These are phyloP conservation scores for Tubulanus polymorphus DNA, from an alignment of 2,888 invertebrate species.

Conservation along the genomic window DNA sequence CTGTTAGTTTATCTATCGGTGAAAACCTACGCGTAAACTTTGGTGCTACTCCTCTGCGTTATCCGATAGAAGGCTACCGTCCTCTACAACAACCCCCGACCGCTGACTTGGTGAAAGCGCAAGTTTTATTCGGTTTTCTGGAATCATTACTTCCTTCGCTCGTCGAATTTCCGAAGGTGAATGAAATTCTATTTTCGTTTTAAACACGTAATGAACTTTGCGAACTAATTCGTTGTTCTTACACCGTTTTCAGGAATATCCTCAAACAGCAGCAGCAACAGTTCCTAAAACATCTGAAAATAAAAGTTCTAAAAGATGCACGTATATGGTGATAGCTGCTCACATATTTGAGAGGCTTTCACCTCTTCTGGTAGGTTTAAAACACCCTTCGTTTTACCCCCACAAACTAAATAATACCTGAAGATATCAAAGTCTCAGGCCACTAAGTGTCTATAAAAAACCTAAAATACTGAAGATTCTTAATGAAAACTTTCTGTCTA, in stretches of 20 bases:
- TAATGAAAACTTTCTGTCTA: not conserved
- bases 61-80: slow-evolving; percentile 64
- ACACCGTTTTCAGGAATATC: slow-evolving; percentile 3
- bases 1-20: slow-evolving; percentile 71
- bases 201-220: not conserved
- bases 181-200: not conserved
- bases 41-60: slow-evolving; percentile 62
- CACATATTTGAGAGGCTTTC: slow-evolving; percentile 60
- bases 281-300: not conserved
- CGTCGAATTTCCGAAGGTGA: slow-evolving; percentile 32
- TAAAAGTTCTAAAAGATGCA: slow-evolving; percentile 25
- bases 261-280: too few species aligned
- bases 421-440: too few species aligned
- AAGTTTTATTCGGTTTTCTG: slow-evolving; percentile 56
- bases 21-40: slow-evolving; percentile 77
- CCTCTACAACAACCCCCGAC: slow-evolving; percentile 61
- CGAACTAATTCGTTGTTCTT: too few species aligned
- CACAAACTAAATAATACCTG: too few species aligned
- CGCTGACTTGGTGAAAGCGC: slow-evolving; percentile 49
- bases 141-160: slow-evolving; percentile 52
- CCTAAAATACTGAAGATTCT: too few species aligned
- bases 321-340: slow-evolving; percentile 41
- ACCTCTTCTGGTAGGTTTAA: slow-evolving; percentile 56
- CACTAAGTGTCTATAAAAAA: too few species aligned
- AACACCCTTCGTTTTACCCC: too few species aligned